phyloP scores from a whole-genome alignment of 2,797 vertebrate species.

The Sparus aurata region DNA sequence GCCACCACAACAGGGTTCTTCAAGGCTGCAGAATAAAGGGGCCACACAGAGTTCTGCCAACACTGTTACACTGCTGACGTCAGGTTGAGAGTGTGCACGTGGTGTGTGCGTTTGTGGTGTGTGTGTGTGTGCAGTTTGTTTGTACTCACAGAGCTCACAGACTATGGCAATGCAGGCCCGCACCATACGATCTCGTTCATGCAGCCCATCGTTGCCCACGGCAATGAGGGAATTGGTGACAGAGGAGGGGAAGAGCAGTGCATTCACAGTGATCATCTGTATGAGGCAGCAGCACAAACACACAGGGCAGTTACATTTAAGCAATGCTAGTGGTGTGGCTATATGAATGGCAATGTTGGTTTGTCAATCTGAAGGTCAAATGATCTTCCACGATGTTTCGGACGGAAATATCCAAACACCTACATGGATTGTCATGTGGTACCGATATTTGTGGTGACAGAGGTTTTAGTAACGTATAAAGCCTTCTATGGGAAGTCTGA shows the following conservation, averaged over 20 bases:
- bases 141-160: conserved; percentile 92
- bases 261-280: conserved; percentile 96
- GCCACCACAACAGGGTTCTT: conserved; percentile 95
- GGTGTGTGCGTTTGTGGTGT: conserved; percentile 18
- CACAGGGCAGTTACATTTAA: not conserved
- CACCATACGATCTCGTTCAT: conserved; percentile 93
- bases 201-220: conserved; percentile 93
- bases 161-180: conserved; percentile 93
- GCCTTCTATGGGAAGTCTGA: no score
- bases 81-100: not conserved
- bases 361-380: no score
- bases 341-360: not conserved
- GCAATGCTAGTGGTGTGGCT: not conserved
- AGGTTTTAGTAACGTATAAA: no score
- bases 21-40: conserved; percentile 83
- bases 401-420: no score
- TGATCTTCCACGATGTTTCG: not conserved
- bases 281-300: not conserved
- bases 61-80: conserved; percentile 12
- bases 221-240: conserved; percentile 93
- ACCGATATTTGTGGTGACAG: no score
- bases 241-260: conserved; percentile 93
- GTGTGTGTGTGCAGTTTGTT: not conserved
- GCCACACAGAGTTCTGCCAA: conserved; percentile 32
- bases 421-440: not conserved